These are phyloP conservation scores for Hexactinellida sp. DNA, from an alignment of 37 sponge, comb jelly and placozoan genomes.

Conservation along the genomic window DNA sequence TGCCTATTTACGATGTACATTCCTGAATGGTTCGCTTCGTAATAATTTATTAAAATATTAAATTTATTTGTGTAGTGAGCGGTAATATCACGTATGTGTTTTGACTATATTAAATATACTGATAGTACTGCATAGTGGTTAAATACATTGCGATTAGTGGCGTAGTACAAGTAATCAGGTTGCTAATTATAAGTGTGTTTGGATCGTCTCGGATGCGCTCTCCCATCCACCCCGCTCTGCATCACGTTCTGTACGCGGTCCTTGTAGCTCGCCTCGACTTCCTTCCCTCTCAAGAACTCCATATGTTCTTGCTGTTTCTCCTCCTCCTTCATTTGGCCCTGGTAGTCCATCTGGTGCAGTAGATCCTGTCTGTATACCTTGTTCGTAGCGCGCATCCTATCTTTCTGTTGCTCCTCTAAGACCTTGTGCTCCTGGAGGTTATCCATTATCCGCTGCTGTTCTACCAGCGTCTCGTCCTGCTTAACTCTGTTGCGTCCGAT, in stretches of 20 bases:
- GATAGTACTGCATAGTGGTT: background rate
- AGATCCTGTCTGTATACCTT: constrained; percentile 40
- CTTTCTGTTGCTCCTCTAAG: constrained; percentile 51
- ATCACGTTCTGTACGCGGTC: constrained; percentile 30
- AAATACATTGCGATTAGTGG: too few relatives aligned
- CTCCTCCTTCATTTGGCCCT: background rate
- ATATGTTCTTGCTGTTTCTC: constrained; percentile 25
- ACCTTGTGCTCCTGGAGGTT: constrained; percentile 55
- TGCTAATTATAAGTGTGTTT: background rate
- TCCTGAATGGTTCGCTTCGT: too few relatives aligned
- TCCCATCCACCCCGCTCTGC: constrained; percentile 18
- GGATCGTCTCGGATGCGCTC: constrained; percentile 32
- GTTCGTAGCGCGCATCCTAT: constrained; percentile 22
- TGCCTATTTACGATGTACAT: too few relatives aligned
- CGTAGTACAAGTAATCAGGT: constrained; percentile 1
- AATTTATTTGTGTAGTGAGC: too few relatives aligned
- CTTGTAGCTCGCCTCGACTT: constrained; percentile 39
- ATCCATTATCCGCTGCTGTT: constrained; percentile 30
- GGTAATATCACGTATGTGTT: too few relatives aligned
- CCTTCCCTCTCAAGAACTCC: constrained; percentile 39
- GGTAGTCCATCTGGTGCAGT: constrained; percentile 51
- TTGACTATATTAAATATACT: too few relatives aligned
- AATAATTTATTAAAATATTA: too few relatives aligned
- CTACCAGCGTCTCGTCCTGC: constrained; percentile 32
- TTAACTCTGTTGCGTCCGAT: background rate